Base-by-base conservation (phyloP, 2,113 vertebrate species). In the Myotis lucifugus region DNA sequence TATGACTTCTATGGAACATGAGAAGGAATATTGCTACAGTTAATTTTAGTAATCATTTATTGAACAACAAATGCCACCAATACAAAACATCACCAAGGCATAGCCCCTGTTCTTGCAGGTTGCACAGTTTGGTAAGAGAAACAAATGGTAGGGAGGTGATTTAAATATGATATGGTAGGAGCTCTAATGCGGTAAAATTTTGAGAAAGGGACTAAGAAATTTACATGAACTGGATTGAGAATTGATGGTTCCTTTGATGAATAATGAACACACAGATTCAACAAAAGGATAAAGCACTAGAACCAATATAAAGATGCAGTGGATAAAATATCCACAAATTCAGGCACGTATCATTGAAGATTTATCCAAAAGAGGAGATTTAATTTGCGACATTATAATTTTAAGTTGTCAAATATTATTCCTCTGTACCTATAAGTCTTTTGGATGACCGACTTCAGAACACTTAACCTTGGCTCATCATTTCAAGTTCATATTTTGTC, bases 351-450 rank as follows among this genome's bases (percentile, higher is more conserved):
- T 67, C 25, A 37, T 32, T 81, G 66, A 61, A 85, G 40, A n/a
- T 74, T 89, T 74, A 76, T 27, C 32, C 12, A 46, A 79, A 81
- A 79, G 76, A 77, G 29, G 25, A 84, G 46, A 25, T 94, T 74
- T 73, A 67, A 59, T 93, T 59, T 81, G 34, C 6, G 13, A 59
- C 29, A 56, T 52, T 84, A 5, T 50, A 85, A 79, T 73, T 91
- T 88, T 73, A 88, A 88, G 15, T 74, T 69, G 40, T 88, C 40
- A 78, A 25, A 34, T 67, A 96, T 21, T 73, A 85, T 52, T 88
- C 19, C 27, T 54, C 37, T 81, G 3, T 88, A 46, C 19, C 23
- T 66, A 6, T 4, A 78, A 84, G 56, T 10, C 15, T 85, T 81
- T 94, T 46, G 17, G 66, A 52, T 81, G 40, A 74, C n/a, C 50